A percentile compares a stretch with the other conserved stretches of the same genome.
Conservation (phyloP, 2,113 vertebrate genomes). For the Aphelocoma coerulescens region DNA sequence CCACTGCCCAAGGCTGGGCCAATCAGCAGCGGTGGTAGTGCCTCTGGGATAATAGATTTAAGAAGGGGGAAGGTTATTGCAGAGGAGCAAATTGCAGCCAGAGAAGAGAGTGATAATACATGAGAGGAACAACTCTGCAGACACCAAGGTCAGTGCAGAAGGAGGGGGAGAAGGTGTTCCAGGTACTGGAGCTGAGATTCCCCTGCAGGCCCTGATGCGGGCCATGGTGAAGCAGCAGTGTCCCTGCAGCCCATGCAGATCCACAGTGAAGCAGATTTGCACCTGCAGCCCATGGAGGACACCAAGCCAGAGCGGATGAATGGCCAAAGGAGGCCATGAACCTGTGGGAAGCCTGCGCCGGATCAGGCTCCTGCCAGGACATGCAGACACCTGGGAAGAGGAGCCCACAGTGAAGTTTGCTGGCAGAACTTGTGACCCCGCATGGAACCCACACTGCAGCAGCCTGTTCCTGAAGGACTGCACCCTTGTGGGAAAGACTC, state of each 20-base stretch:
- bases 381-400: fast-evolving
- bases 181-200: background rate
- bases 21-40: background rate
- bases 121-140: background rate
- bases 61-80: background rate
- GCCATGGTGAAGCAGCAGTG: background rate
- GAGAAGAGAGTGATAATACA: background rate
- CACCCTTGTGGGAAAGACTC: background rate
- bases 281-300: background rate
- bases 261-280: too few species aligned
- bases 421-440: background rate
- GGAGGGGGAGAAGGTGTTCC: background rate
- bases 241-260: background rate
- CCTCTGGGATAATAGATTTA: background rate
- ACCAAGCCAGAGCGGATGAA: fast-evolving
- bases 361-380: background rate
- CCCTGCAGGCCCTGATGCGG: background rate
- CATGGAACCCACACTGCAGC: background rate
- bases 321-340: background rate
- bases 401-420: background rate
- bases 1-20: background rate
- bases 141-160: background rate
- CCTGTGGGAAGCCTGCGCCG: too few species aligned
- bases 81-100: background rate
- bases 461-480: background rate